Base-by-base conservation (phyloP, 1,140 invertebrate genomes). In the Onthophagus taurus region DNA sequence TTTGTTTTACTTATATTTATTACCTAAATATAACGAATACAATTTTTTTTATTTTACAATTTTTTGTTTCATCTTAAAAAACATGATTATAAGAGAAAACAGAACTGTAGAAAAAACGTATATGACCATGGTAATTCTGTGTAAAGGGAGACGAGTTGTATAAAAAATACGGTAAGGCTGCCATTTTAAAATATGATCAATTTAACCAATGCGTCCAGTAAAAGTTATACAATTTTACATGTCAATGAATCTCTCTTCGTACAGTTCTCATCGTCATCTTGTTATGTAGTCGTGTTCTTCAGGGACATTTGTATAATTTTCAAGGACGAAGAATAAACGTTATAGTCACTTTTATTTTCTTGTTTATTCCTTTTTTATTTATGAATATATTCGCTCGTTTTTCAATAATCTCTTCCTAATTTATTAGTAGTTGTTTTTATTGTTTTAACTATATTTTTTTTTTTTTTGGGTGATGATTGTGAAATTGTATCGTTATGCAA, bases 1-100 rank as follows among this genome's bases (percentile, higher is more conserved):
- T 26, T 20, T 3, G 19, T 55, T 50, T 53, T 36, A 51, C 52
- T 59, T 60, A 62, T 50, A 58, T 63, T 61, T 60, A 63, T 63
- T 61, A 63, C 54, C 57, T 63, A 61, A 63, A 61, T 61, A 63
- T 63, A 63, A 61, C 59, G 60, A 63, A 51, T 63, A 61, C 59
- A 63, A 52, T 57, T 62, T 59, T n/a, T n/a, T n/a, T 56, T 57
- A 59, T 58, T 57, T 59, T 61, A 60, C 54, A 63, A 43, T 53
- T 51, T 52, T 52, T 50, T 52, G n/a, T n/a, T n/a, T n/a, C 37
- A 42, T 39, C 51, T 44, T 51, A 53, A 48, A 52, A 60, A 58
- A 57, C 49, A 55, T 58, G 49, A 45, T 58, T 59, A 50, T 52
- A 56, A 48, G 36, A 49, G 34, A 50, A 52, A 53, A 52, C 31